Conservation (phyloP, 2,113 vertebrate species). For the Chloebia gouldiae region DNA sequence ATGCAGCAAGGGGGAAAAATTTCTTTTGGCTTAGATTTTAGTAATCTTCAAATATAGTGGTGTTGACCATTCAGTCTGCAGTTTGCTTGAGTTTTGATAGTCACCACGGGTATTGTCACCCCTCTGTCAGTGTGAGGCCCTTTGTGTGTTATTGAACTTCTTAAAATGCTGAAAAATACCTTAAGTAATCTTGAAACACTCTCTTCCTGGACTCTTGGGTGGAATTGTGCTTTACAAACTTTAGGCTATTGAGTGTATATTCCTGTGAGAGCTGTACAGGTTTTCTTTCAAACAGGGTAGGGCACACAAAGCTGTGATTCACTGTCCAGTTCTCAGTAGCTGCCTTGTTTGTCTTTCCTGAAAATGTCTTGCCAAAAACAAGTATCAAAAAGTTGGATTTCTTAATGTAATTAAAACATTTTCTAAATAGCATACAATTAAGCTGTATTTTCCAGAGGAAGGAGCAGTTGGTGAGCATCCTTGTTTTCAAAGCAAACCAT, state of each 20-base stretch:
- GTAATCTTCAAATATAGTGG: not conserved
- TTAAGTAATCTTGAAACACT: not conserved
- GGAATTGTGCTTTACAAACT: not conserved
- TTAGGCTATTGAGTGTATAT: not conserved
- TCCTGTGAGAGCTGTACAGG: not conserved
- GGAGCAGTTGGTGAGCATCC: not conserved
- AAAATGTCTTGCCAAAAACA: not conserved
- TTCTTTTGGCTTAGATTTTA: not conserved
- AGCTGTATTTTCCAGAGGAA: not conserved
- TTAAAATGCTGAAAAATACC: not conserved
- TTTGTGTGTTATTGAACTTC: not conserved
- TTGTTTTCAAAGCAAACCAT: not conserved
- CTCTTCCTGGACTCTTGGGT: not conserved
- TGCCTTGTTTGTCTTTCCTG: not conserved
- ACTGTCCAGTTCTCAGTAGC: not conserved
- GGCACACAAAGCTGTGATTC: not conserved
- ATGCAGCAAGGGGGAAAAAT: not conserved
- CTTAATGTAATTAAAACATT: not conserved
- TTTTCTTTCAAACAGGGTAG: not conserved
- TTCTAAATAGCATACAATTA: not conserved
- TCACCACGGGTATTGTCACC: not conserved
- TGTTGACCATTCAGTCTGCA: not conserved
- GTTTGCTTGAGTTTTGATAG: not conserved
- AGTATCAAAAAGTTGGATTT: not conserved
- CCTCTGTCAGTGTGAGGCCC: not conserved